Conservation (phyloP, 2,888 invertebrate genomes). For the Malthinus seriepunctatus region DNA sequence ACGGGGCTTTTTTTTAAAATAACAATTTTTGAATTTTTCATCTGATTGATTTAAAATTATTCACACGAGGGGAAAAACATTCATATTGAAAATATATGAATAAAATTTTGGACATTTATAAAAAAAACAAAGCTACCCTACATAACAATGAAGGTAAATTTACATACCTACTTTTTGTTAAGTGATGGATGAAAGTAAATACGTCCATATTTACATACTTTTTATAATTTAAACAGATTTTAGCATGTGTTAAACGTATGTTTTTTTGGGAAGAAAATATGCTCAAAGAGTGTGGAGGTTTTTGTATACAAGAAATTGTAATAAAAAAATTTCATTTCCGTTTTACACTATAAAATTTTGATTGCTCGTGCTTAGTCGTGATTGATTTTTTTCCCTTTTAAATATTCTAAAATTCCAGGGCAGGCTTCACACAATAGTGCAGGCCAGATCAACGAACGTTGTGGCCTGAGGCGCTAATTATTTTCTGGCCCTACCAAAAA, state of each 20-base stretch:
- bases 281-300: conserved; percentile 22
- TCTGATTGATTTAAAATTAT: neutral
- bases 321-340: conserved; percentile 37
- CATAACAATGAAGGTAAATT: conserved; percentile 3
- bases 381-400: no score
- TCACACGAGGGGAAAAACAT: neutral
- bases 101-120: neutral
- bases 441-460: no score
- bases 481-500: no score
- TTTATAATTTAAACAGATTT: conserved; percentile 21
- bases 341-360: conserved; percentile 11
- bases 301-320: conserved; percentile 31
- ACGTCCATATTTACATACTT: conserved; percentile 2
- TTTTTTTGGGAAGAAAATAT: conserved; percentile 11
- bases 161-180: neutral
- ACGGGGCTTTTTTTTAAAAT: neutral
- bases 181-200: conserved; percentile 3
- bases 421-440: no score
- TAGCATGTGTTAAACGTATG: conserved; percentile 35
- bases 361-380: neutral
- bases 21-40: neutral
- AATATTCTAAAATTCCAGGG: no score
- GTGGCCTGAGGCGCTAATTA: no score
- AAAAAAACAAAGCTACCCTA: conserved; percentile 1
- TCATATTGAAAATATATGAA: neutral